Evolutionary conservation across 2,113 vertebrate genomes (phyloP).

Genomic region (Upupa epops): DNA sequence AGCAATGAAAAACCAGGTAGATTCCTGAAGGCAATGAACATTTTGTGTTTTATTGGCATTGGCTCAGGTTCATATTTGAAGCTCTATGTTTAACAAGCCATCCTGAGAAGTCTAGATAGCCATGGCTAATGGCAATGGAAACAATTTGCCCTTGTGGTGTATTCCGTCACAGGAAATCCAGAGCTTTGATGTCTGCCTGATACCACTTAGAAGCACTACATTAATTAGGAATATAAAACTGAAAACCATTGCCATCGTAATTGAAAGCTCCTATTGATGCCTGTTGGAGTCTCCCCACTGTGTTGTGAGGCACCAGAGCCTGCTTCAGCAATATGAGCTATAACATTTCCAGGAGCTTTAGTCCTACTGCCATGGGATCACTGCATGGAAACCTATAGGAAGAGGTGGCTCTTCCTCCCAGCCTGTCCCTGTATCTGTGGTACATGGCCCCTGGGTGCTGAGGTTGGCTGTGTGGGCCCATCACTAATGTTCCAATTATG

Average conservation of each 20-base stretch:
- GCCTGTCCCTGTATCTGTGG: not conserved
- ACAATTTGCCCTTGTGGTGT: not conserved
- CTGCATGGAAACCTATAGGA: not conserved
- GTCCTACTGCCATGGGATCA: not conserved
- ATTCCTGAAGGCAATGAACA: not conserved
- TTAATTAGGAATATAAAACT: not conserved
- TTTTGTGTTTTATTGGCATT: not conserved
- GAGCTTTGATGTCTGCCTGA: not conserved
- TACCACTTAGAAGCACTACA: not conserved
- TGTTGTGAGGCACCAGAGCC: not conserved
- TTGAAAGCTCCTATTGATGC: not conserved
- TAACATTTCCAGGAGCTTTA: not conserved
- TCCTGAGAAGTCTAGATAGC: not conserved
- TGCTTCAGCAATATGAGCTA: not conserved
- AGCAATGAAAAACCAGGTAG: not conserved
- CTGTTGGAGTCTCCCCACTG: not conserved
- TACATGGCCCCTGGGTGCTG: rapidly evolving
- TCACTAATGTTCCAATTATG: not conserved
- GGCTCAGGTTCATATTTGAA: not conserved
- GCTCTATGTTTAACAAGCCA: not conserved
- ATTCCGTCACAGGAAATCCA: not conserved
- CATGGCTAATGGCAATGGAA: not conserved
- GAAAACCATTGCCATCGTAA: not conserved
- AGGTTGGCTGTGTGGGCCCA: not conserved
- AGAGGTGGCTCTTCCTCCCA: not conserved